Base-by-base conservation (phyloP, 2,113 vertebrate species). In the Oncorhynchus mykiss region DNA sequence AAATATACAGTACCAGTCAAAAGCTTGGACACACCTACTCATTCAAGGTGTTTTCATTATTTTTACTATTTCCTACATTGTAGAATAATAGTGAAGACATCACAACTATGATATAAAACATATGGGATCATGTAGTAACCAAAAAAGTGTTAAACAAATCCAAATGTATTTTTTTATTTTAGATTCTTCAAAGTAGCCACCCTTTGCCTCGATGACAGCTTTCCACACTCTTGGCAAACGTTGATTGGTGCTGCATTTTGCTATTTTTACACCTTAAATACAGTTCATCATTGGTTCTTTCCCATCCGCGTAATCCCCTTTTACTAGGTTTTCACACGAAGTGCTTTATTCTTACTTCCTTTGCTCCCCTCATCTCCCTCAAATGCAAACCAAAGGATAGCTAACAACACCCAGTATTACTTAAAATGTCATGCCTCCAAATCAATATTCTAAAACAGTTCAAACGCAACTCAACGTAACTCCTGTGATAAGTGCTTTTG, bases 361-460 rank as follows among this genome's bases (percentile, higher is more conserved):
- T 75, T 83, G 84, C 86, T 81, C 87, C 90, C 83, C 87, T 87
- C 59, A 79, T 77, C 39, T 45, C 39, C 39, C 39, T 11, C 39
- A 2, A 3, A 3, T 45, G 39, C 9, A 11, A 45, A 45, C 87
- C 86, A 88, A 84, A 76, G 84, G 90, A 92, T 90, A 93, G 86
- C 88, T 89, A 91, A 90, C 87, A 91, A 90, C 87, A 88, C 78
- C 88, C 82, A 72, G 39, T 89, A 88, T 92, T 92, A 92, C 92
- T 94, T 92, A 90, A 92, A 93, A 91, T 90, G 89, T 93, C 91
- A 93, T 70, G 77, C 83, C 84, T 90, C 84, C 85, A 82, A 92
- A 93, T 93, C 89, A 92, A 92, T 92, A 92, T 87, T 88, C 82
- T 89, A 89, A 92, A 93, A 92, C 87, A 88, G 91, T 90, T 93